Conservation (phyloP, 2,113 vertebrate genomes). For the Toxotes jaculatrix region DNA sequence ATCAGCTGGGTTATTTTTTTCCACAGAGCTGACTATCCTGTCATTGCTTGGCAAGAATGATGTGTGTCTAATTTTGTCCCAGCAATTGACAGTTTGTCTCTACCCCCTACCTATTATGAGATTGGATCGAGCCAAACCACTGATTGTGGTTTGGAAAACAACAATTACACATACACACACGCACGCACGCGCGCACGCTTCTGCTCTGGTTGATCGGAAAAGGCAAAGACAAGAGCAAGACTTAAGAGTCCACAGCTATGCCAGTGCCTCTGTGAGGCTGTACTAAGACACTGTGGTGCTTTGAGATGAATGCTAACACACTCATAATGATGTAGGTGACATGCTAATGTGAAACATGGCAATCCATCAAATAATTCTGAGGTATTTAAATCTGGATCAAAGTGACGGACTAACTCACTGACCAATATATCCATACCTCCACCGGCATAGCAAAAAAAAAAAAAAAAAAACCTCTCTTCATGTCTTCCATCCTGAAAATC, state of each 20-base stretch:
- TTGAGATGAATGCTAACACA: not conserved
- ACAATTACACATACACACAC: not conserved
- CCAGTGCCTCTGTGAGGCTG: too few species aligned
- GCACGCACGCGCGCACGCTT: not conserved
- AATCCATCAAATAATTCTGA: not conserved
- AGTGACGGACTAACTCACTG: not conserved
- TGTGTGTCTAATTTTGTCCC: constrained; percentile 52
- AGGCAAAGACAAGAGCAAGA: not conserved
- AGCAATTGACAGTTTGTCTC: constrained; percentile 36
- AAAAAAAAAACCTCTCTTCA: not conserved
- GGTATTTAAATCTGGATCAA: not conserved
- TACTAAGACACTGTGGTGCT: too few species aligned
- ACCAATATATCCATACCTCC: not conserved
- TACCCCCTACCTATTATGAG: not conserved
- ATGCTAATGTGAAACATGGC: not conserved
- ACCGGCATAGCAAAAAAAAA: not conserved
- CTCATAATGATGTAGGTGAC: not conserved
- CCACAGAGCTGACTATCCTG: constrained; percentile 29
- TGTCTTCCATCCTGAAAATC: not conserved
- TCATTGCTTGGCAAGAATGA: constrained; percentile 51
- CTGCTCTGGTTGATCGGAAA: not conserved
- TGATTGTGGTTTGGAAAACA: not conserved
- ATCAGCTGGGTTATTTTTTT: constrained; percentile 29
- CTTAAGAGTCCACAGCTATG: not conserved
- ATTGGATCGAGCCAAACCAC: not conserved